Base-by-base conservation (phyloP, 2,113 vertebrate species). In the Calyptomena viridis region DNA sequence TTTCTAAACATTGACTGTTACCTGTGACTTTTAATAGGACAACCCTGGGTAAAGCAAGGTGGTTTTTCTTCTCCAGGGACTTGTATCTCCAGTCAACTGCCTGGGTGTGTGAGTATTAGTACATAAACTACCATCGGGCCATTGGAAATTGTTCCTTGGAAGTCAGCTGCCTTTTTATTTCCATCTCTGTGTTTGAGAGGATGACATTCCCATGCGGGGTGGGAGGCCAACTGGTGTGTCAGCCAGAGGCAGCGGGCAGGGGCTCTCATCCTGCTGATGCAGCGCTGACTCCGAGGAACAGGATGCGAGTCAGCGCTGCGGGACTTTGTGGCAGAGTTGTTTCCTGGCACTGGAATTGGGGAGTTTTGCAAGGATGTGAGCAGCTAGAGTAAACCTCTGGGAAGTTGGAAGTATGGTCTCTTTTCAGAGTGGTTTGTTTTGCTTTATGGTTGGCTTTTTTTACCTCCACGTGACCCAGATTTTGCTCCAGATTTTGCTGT, bases 101-200 rank as follows among this genome's bases (percentile, higher is more conserved):
- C 52, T 52, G 68, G 35, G 69, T 11, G 1, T 39, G 44, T 24
- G n/a, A 37, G 24, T 24, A 3, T 90, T 64, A 39, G 55, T 69
- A 20, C 7, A 8, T 59, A 64, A 94, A 67, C 67, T 91, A 44
- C 79, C 73, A 24, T 49, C 25, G 20, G 37, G 77, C 28, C 31
- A 16, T 24, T 60, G 67, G 82, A 44, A 90, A 68, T 73, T 39
- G 53, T 35, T 76, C 76, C 90, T 83, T 91, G 91, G 84, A 95
- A 88, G 52, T 67, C 89, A 95, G 88, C 87, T 96, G 93, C 77
- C 68, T 69, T 88, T 74, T 96, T 87, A 77, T 97, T 97, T 96
- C 91, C 62, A 73, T 86, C 66, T 74, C 76, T 77, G 18, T 20
- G 6, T 83, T 95, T 85, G 83, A 60, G 58, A 84, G 47, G 55